Evolutionary conservation across 2,113 vertebrate species (phyloP).

Genomic region (Anoura caudifer): DNA sequence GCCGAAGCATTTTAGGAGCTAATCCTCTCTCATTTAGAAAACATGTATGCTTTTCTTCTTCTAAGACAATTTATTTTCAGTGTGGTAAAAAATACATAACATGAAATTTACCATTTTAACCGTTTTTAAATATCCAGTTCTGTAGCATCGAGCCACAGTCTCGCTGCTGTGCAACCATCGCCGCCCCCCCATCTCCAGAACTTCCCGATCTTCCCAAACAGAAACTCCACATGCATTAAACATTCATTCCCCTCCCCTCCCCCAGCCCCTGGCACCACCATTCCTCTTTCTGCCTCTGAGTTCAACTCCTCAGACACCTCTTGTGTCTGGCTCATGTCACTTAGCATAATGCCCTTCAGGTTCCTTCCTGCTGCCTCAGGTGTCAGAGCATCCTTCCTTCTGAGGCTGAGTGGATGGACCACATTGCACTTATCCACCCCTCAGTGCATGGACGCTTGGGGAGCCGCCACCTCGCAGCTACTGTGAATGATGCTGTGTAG

Average conservation of each 20-base stretch:
- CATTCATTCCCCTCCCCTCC: fast-evolving
- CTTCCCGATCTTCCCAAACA: no score
- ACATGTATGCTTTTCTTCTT: not conserved
- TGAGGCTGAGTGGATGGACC: not conserved
- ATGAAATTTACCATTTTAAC: not conserved
- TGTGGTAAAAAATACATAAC: not conserved
- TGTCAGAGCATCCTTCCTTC: not conserved
- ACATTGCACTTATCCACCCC: fast-evolving
- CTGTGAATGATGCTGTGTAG: not conserved
- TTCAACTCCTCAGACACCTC: not conserved
- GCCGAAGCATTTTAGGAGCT: not conserved
- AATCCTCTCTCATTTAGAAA: not conserved
- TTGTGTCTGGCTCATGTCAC: not conserved
- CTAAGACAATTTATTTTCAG: not conserved
- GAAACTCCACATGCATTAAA: not conserved
- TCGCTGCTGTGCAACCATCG: fast-evolving
- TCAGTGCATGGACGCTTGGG: no score
- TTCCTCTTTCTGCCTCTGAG: not conserved
- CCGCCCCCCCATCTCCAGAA: not conserved
- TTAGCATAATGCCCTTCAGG: fast-evolving
- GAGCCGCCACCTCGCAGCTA: not conserved
- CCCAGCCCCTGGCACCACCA: no score
- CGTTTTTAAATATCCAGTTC: not conserved
- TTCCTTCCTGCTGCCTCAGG: fast-evolving
- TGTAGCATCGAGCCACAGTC: fast-evolving